Base-by-base conservation (phyloP, 2,797 vertebrate genomes). In the Fratercula arctica region DNA sequence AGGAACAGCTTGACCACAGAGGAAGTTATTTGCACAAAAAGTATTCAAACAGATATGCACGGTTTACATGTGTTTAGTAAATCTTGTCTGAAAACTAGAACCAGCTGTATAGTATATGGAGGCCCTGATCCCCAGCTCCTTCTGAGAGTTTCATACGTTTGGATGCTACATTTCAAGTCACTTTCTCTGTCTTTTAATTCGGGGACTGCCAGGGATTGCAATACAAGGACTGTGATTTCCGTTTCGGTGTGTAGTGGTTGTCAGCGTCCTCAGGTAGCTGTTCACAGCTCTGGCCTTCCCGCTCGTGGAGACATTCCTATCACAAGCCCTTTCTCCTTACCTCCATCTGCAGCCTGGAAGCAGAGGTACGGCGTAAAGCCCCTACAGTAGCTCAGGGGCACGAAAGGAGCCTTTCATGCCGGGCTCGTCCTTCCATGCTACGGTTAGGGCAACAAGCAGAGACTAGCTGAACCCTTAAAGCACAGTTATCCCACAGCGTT, bases 31-130 rank as follows among this genome's bases (percentile, higher is more conserved):
- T 96, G 96, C 95, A 91, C 94, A 95, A 90, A 90, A 97, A 97
- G 93, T 96, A 97, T 97, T 97, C 96, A 96, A 97, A 97, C 94
- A 97, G 95, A 96, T 96, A 96, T 59, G 95, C 96, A 96, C 80
- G 93, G 95, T 97, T 97, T 97, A 97, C 96, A 97, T 97, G 96
- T 97, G 96, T 97, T 97, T 97, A 96, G 96, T 96, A 97, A 97
- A 97, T 96, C 96, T 93, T 96, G 96, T 96, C 96, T 96, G 95
- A 95, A 96, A 97, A 97, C 95, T 73, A 89, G 91, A 96, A 96
- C 96, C 96, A 97, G 96, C 96, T 97, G 96, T 90, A 96, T 69
- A 82, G 96, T 93, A 66, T 45, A 45, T 74, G 90, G 85, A 96
- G 96, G 96, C 96, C 93, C 95, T 7, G 51, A 33, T 76, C 94